phyloP scores from a whole-genome alignment of 2,113 vertebrate genomes.

The Bubo blakistoni region DNA sequence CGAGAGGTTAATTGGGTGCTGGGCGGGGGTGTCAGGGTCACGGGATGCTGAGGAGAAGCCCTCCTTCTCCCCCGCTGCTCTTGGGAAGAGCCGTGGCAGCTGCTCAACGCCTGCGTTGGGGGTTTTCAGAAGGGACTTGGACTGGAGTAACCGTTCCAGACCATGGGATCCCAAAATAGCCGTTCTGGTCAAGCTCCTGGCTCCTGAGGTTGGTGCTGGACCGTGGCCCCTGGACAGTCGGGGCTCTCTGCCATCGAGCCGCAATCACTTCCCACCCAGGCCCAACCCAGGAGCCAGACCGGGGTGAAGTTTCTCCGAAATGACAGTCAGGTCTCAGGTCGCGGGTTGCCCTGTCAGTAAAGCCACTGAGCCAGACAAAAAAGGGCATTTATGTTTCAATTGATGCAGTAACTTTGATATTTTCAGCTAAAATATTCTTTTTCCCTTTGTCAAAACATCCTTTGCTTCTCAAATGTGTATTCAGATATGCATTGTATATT shows the following conservation, averaged over 20 bases:
- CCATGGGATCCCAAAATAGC: background rate
- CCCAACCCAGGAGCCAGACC: background rate
- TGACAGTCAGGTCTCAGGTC: background rate
- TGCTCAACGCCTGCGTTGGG: fast-evolving
- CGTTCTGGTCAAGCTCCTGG: fast-evolving
- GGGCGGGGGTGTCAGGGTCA: background rate
- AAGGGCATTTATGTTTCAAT: conserved; percentile 40
- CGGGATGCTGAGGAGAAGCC: background rate
- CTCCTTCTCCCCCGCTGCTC: background rate
- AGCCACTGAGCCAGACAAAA: background rate
- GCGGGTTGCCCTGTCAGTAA: background rate
- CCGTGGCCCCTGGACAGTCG: fast-evolving
- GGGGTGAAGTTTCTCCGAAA: background rate
- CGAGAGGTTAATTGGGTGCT: background rate
- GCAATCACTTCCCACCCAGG: fast-evolving
- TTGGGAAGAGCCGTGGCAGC: background rate
- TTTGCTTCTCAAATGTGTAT: conserved; percentile 61
- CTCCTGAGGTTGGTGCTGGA: background rate
- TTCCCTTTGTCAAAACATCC: conserved; percentile 70
- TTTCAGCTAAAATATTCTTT: conserved; percentile 61
- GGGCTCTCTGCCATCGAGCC: background rate
- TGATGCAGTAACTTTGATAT: conserved; percentile 63
- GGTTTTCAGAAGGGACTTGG: background rate
- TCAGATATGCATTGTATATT: conserved; percentile 72
- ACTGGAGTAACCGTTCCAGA: background rate